Evolutionary conservation across 2,888 invertebrate genomes (phyloP).

Genomic region (Dastarcus helophoroides): DNA sequence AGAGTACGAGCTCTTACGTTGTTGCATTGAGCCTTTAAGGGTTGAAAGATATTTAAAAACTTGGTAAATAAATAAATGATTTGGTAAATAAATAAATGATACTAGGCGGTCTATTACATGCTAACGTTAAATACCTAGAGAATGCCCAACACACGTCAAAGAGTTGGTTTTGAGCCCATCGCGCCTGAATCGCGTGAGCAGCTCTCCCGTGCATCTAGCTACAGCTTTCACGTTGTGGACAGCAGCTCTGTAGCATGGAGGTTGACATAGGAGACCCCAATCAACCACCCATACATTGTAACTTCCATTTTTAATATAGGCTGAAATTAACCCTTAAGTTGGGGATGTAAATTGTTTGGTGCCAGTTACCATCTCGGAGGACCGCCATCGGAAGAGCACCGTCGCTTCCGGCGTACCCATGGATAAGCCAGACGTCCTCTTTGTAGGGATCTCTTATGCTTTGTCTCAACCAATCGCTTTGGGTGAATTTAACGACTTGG

Average conservation of each 20-base stretch:
- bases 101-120: too few relatives aligned
- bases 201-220: constrained; percentile 56
- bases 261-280: constrained; percentile 60
- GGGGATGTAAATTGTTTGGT: too few relatives aligned
- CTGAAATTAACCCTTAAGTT: constrained; percentile 37
- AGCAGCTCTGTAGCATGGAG: constrained; percentile 56
- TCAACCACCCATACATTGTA: constrained; percentile 69
- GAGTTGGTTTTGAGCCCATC: constrained; percentile 53
- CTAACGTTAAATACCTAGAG: too few relatives aligned
- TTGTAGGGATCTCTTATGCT: constrained; percentile 57
- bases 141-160: constrained; percentile 68
- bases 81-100: too few relatives aligned
- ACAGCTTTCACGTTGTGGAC: constrained; percentile 64
- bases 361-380: constrained; percentile 55
- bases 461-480: constrained; percentile 62
- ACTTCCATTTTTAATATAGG: constrained; percentile 59
- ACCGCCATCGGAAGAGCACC: constrained; percentile 61
- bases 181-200: constrained; percentile 49
- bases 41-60: too few relatives aligned
- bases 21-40: too few relatives aligned
- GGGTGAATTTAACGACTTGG: constrained; percentile 41
- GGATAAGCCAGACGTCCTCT: constrained; percentile 59
- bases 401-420: constrained; percentile 70
- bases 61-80: too few relatives aligned
- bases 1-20: too few relatives aligned